A percentile compares a stretch with the other conserved stretches of the same genome.
Evolutionary conservation across 2,888 invertebrate species (phyloP).

Genomic region (Drosophila stalkeri): DNA sequence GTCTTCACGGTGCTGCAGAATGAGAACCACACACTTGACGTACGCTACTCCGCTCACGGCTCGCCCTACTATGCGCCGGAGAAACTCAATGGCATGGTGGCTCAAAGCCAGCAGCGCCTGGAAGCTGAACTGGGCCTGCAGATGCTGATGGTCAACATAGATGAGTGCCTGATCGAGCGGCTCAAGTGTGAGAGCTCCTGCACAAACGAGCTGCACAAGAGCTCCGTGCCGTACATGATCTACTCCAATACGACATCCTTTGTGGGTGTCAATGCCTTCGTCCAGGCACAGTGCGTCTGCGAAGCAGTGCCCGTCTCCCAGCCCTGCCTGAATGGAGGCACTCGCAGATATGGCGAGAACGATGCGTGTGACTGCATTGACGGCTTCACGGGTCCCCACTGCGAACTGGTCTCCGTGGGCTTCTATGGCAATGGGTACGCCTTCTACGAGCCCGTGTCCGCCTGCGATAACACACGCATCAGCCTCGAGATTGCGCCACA

Average conservation of each 20-base stretch:
- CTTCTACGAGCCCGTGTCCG: constrained; percentile 94
- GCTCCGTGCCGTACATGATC: constrained; percentile 91
- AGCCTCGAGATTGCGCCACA: constrained; percentile 93
- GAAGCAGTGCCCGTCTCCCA: constrained; percentile 58
- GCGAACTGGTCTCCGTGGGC: constrained; percentile 94
- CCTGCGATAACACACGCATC: constrained; percentile 93
- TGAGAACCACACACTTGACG: constrained; percentile 89
- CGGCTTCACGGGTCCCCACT: constrained; percentile 93
- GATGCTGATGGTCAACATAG: constrained; percentile 95
- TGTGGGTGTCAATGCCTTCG: constrained; percentile 95
- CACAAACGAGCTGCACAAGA: constrained; percentile 90
- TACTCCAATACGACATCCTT: constrained; percentile 97
- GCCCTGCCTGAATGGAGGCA: constrained; percentile 92
- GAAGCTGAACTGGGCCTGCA: constrained; percentile 90
- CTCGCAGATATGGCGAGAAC: constrained; percentile 87
- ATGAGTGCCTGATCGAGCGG: constrained; percentile 93
- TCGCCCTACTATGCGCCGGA: constrained; percentile 96
- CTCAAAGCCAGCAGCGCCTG: constrained; percentile 89
- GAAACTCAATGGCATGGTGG: constrained; percentile 94
- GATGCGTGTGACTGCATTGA: constrained; percentile 92
- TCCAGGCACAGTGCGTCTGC: constrained; percentile 92
- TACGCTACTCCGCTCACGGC: constrained; percentile 96
- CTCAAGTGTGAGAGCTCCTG: constrained; percentile 91
- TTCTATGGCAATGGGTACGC: constrained; percentile 97
- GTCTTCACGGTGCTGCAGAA: constrained; percentile 95